phyloP scores from a whole-genome alignment of 2,888 invertebrate genomes.

The Watsonalla binaria region DNA sequence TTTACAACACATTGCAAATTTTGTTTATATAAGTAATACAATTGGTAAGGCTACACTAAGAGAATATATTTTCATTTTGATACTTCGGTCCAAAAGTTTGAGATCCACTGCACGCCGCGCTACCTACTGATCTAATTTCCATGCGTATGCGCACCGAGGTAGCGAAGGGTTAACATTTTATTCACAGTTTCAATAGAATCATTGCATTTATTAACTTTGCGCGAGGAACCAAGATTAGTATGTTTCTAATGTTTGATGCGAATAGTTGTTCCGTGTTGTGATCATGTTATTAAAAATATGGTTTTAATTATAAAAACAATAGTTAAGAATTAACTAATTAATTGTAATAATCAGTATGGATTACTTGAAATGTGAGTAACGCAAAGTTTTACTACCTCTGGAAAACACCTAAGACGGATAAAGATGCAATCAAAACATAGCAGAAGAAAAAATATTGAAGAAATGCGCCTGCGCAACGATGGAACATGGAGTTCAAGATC shows the following conservation, averaged over 20 bases:
- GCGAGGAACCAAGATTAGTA: constrained; percentile 61
- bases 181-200: constrained; percentile 64
- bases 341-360: too few relatives aligned
- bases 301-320: background rate
- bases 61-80: background rate
- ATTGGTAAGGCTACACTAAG: too few relatives aligned
- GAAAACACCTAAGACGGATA: too few relatives aligned
- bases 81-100: constrained; percentile 38
- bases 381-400: too few relatives aligned
- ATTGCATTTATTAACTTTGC: constrained; percentile 71
- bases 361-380: too few relatives aligned
- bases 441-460: too few relatives aligned
- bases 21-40: too few relatives aligned
- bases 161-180: constrained; percentile 69
- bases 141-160: constrained; percentile 64
- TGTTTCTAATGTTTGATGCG: constrained; percentile 62
- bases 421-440: too few relatives aligned
- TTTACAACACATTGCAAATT: too few relatives aligned
- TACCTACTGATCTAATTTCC: constrained; percentile 79
- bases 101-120: constrained; percentile 38
- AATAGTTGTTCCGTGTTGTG: constrained; percentile 37
- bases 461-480: too few relatives aligned
- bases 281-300: constrained; percentile 10
- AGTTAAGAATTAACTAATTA: too few relatives aligned
- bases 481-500: too few relatives aligned